phyloP scores from a whole-genome alignment of 2,113 vertebrate genomes.

The Aramus guarauna region DNA sequence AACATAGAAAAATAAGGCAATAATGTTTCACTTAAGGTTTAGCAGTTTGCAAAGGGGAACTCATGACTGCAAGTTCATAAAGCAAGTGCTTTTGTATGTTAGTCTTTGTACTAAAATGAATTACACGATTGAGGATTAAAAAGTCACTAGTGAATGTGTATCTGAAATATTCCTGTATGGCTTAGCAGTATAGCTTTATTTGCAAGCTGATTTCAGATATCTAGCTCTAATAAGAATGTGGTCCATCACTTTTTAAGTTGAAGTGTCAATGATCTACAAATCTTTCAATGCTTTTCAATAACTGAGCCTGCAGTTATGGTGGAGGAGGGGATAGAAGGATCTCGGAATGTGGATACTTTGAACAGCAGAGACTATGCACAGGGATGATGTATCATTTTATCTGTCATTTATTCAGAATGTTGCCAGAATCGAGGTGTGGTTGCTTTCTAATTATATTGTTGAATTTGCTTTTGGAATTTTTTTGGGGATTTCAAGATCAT shows the following conservation, averaged over 20 bases:
- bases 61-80: background rate
- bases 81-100: background rate
- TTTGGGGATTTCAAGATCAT: background rate
- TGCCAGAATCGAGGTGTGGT: background rate
- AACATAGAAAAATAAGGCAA: background rate
- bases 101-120: background rate
- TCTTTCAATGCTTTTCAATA: background rate
- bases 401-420: background rate
- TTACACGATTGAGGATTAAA: background rate
- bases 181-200: background rate
- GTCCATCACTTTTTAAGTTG: background rate
- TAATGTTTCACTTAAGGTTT: background rate
- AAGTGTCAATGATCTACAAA: background rate
- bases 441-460: background rate
- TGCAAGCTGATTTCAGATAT: background rate
- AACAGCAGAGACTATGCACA: background rate
- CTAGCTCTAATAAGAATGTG: background rate
- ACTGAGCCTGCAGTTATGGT: background rate
- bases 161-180: background rate
- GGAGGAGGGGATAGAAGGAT: rapidly evolving
- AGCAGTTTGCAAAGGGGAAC: background rate
- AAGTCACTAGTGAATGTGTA: background rate
- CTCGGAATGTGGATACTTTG: background rate
- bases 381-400: background rate
- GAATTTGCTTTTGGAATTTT: background rate